Percentiles rank a stretch among this genome's conserved stretches.
These are phyloP conservation scores for Microctenopoma lineatum DNA, from an alignment of 2,797 vertebrate species.

Conservation along the genomic window DNA sequence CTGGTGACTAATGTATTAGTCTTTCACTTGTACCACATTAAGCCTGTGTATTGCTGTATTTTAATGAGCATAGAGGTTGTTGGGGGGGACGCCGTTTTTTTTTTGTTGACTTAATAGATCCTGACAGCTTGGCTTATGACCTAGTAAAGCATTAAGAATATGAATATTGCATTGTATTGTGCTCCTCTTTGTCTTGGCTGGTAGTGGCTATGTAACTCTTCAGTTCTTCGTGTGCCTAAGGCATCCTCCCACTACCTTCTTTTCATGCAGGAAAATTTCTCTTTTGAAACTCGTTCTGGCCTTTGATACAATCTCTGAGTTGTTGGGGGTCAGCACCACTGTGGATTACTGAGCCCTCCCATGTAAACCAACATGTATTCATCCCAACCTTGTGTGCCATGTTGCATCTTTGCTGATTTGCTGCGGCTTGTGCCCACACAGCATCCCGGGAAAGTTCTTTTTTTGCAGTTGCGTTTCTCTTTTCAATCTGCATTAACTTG, in stretches of 20 bases:
- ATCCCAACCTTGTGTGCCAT: slow-evolving; percentile 63
- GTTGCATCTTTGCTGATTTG: slow-evolving; percentile 68
- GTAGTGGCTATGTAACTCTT: slow-evolving; percentile 47
- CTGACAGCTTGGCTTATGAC: slow-evolving; percentile 41
- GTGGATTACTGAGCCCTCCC: slow-evolving; percentile 73
- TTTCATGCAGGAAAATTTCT: slow-evolving; percentile 64
- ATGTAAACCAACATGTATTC: slow-evolving; percentile 68
- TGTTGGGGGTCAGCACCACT: slow-evolving; percentile 62
- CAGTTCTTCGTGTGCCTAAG: slow-evolving; percentile 60
- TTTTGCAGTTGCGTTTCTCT: slow-evolving; percentile 32
- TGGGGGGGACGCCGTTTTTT: slow-evolving; percentile 23
- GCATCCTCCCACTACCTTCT: slow-evolving; percentile 70
- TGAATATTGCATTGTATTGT: slow-evolving; percentile 51
- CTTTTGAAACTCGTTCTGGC: slow-evolving; percentile 72
- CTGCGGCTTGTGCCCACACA: slow-evolving; percentile 75
- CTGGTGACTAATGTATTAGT: slow-evolving; percentile 12
- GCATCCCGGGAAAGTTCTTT: slow-evolving; percentile 32
- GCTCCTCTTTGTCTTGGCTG: slow-evolving; percentile 51
- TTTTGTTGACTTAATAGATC: slow-evolving; percentile 32
- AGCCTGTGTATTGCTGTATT: slow-evolving; percentile 16
- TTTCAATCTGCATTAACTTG: slow-evolving; percentile 46
- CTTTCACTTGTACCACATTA: slow-evolving; percentile 3
- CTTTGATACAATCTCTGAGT: slow-evolving; percentile 79
- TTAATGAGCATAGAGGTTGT: slow-evolving; percentile 35
- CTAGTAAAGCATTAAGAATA: slow-evolving; percentile 47